phyloP scores from a whole-genome alignment of 2,888 invertebrate genomes.

The Piscicola geometra region DNA sequence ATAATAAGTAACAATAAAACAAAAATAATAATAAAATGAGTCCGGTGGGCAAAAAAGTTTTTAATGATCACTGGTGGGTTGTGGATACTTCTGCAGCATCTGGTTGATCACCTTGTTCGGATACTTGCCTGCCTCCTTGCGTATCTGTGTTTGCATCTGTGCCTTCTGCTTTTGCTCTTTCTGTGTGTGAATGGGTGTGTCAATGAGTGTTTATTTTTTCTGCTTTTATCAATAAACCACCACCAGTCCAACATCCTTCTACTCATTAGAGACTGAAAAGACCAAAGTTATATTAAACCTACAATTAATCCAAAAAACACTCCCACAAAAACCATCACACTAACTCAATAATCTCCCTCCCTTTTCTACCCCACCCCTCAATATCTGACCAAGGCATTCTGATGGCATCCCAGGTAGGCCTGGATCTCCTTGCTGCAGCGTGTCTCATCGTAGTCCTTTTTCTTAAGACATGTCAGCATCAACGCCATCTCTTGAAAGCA shows the following conservation, averaged over 20 bases:
- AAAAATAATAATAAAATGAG: too few species aligned
- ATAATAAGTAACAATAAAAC: too few species aligned
- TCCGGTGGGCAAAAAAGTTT: too few species aligned
- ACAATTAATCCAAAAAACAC: not conserved
- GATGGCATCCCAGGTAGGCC: constrained; percentile 40
- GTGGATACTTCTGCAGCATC: constrained; percentile 2
- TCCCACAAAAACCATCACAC: not conserved
- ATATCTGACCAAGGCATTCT: constrained; percentile 8
- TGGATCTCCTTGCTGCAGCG: constrained; percentile 45
- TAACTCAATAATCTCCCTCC: too few species aligned
- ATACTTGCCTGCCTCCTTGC: not conserved
- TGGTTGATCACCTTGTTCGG: not conserved
- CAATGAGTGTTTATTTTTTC: too few species aligned
- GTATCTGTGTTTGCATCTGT: not conserved
- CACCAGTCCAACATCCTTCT: too few species aligned
- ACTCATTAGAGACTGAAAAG: too few species aligned
- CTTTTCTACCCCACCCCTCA: too few species aligned
- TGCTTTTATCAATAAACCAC: too few species aligned
- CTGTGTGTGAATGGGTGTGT: not conserved
- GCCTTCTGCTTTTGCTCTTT: not conserved
- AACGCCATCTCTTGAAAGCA: constrained; percentile 47
- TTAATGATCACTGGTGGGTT: too few species aligned
- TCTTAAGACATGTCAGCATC: constrained; percentile 47
- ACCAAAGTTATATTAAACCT: too few species aligned
- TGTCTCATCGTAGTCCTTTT: constrained; percentile 44